Base-by-base conservation (phyloP, 2,888 invertebrate genomes). In the Macrophya annulata region DNA sequence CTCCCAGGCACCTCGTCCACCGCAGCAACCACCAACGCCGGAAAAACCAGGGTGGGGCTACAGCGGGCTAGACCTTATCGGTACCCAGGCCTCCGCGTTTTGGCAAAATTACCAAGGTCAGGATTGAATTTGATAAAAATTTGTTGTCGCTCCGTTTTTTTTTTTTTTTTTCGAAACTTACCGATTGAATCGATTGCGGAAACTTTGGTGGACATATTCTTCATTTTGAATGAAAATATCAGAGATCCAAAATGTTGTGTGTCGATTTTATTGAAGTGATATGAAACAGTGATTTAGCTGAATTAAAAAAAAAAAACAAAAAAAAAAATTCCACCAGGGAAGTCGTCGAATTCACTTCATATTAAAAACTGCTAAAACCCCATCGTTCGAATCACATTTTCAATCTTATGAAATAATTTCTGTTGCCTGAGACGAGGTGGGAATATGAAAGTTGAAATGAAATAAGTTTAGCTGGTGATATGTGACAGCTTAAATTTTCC, bases 91-190 rank as follows among this genome's bases (percentile, higher is more conserved):
- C 31, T 91, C 93, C 77, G 97, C 97, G 71, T 98, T 98, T 94
- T 98, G 98, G 98, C 98, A 98, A 93, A 98, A 98, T 93, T 98
- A 98, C 94, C 98, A 98, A 92, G 98, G 98, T 98, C 93, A 95
- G 96, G 31, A 83, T 62, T 43, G 43, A 40, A 15, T 81, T 15
- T 40, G 62, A 21, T 62, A 12, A 21, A 12, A 25, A 2, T 21
- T n/a, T 15, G 45, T n/a, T 76, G 45, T 48, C 8, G 31, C 37
- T 48, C 48, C 10, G 12, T 48, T 10, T 48, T 4, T 12, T 48
- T 10, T 48, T 4, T 12, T 48, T 48, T 4, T 48, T 8, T 2
- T 31, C 1, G 31, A 31, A 31, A 31, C 31, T 31, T 31, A 3
- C 31, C n/a, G 40, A 21, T 12, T 10, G 45, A 0, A 15, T 48